Percentiles rank a stretch among this genome's conserved stretches.
These are phyloP conservation scores for Apis mellifera DNA, from an alignment of 1,140 invertebrate genomes.

Conservation along the genomic window Amel_HAv3.1 CM009941.2:12713001-12713500, in stretches of 20 bases:
- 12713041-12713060: slow-evolving; percentile 58
- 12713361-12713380: background rate
- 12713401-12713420: slow-evolving; percentile 35
- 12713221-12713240: slow-evolving; percentile 68
- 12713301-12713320: slow-evolving; percentile 56
- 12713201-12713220: slow-evolving; percentile 55
- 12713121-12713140: slow-evolving; percentile 47
- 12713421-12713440: slow-evolving; percentile 44
- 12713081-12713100: too few species aligned
- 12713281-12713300: slow-evolving; percentile 45
- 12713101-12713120: slow-evolving; percentile 42
- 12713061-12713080: slow-evolving; percentile 54
- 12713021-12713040: slow-evolving; percentile 66
- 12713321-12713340: slow-evolving; percentile 44
- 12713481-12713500: slow-evolving; percentile 67
- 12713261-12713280: slow-evolving; percentile 58
- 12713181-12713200: slow-evolving; percentile 60
- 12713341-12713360: slow-evolving; percentile 37
- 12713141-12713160: slow-evolving; percentile 7
- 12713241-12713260: slow-evolving; percentile 67
- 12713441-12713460: slow-evolving; percentile 43
- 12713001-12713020: slow-evolving; percentile 58
- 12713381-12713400: slow-evolving; percentile 40
- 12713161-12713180: slow-evolving; percentile 54
- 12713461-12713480: slow-evolving; percentile 60